Base-by-base conservation (phyloP, 1,140 invertebrate genomes). In the Trinorchestia longiramus region DNA sequence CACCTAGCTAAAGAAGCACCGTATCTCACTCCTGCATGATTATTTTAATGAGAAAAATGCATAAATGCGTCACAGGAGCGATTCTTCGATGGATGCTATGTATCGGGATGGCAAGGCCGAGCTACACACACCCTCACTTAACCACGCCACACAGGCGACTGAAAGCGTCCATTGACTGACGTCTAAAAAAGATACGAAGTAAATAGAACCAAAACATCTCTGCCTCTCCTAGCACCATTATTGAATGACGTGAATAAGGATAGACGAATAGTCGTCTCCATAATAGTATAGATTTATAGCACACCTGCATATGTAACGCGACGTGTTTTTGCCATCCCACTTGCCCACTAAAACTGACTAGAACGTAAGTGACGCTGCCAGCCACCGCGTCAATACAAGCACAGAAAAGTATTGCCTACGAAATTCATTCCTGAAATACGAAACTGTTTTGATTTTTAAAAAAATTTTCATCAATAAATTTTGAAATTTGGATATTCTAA, bases 141-240 rank as follows among this genome's bases (percentile, higher is more conserved):
- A 77, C 62, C 62, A 77, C 62, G 62, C 62, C 62, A 77, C 62
- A 19, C 62, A 77, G 62, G 62, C 62, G 62, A 77, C 62, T 77
- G 62, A 77, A 77, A 11, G 62, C 62, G 62, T 77, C 62, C 62
- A 77, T 77, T 77, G 62, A 77, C 62, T 77, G 62, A 36, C 62
- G 62, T 15, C 11, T 1, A 36, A 77, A 77, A 77, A 77, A 77
- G 28, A 77, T 23, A 36, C 11, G 8, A 77, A 36, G 62, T 77
- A 77, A 77, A 77, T 77, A 77, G 62, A 28, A 77, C 62, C 62
- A 77, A 77, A 77, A 77, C 62, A 77, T 77, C 62, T 77, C 62
- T 77, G 15, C 62, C 62, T 23, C 62, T 77, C 62, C 62, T 36
- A 77, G 62, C 62, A 3, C 62, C 62, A 23, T 11, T 77, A 77